Evolutionary conservation across 2,797 vertebrate species (phyloP), one percentile per base, ranked within the genome.

Genomic region (Furcifer pardalis): DNA sequence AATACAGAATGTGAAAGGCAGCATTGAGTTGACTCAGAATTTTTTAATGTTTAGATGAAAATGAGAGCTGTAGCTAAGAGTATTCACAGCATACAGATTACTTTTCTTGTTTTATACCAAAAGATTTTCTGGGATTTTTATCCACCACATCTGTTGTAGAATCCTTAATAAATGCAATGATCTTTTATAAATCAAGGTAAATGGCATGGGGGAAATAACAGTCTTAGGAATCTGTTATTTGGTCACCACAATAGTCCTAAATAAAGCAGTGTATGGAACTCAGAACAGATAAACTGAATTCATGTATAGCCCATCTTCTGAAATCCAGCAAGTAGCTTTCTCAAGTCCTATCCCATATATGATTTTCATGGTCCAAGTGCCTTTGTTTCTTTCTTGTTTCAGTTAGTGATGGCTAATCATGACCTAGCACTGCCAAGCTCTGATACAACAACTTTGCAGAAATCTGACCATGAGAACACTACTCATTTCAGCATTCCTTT

Each of bases 11-110:
- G 73, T 89, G 88, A 92, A 79, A 91, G 79, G 84, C 82, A 76
- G 66, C 89, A 59, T 81, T 87, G 86, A 89, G 77, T 85, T 92
- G 88, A 88, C 6, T 65, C 89, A 82, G 91, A 94, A 93, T 89
- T 89, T 87, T 87, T 92, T 86, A 85, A 80, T 86, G 90, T 88
- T 94, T 89, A 85, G 37, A 76, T 88, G 80, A 86, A 92, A 94
- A 87, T 89, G 91, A 86, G 90, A 91, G 84, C 65, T 77, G 52
- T 83, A 69, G 42, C 79, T 81, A 30, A 86, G 92, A 13, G 86
- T 80, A 77, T 89, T 83, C 75, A 89, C 84, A 90, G 87, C 86
- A 87, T 91, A 77, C 56, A 90, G 85, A 66, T 46, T 66, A 4
- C 12, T 56, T 56, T 56, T 56, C 52, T 56, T 19, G 15, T 21